phyloP scores from a whole-genome alignment of 1,140 invertebrate genomes.

The Thaumatotibia leucotreta region DNA sequence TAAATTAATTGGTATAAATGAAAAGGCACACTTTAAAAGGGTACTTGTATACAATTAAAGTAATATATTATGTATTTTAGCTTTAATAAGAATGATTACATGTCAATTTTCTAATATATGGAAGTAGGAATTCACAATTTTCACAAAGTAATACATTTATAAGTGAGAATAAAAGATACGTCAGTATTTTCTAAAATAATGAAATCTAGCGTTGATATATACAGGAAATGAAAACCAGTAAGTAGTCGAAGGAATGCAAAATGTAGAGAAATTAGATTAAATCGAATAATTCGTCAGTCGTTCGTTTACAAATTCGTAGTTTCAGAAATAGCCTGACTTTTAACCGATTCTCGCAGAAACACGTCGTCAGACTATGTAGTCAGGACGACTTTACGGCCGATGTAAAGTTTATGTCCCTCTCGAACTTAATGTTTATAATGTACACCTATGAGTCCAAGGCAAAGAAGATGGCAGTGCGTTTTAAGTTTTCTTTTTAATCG shows the following conservation, averaged over 20 bases:
- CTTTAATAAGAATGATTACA: not conserved
- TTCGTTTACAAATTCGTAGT: slow-evolving; percentile 3
- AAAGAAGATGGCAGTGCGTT: too few species aligned
- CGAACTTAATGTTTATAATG: too few species aligned
- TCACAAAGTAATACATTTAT: not conserved
- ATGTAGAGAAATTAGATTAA: not conserved
- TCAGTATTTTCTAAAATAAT: not conserved
- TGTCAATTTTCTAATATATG: not conserved
- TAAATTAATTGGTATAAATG: slow-evolving; percentile 25
- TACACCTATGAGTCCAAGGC: too few species aligned
- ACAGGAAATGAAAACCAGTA: not conserved
- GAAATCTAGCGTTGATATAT: not conserved
- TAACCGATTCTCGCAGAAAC: too few species aligned
- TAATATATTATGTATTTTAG: not conserved
- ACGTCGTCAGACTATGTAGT: too few species aligned
- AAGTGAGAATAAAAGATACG: not conserved
- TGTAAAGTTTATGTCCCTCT: too few species aligned
- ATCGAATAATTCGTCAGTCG: not conserved
- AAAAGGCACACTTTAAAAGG: slow-evolving; percentile 32
- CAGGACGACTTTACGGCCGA: too few species aligned
- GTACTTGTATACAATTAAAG: not conserved
- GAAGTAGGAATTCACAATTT: not conserved
- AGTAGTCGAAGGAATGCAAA: not conserved
- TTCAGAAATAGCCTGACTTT: not conserved
- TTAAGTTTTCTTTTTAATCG: too few species aligned